Percentiles rank a stretch among this genome's conserved stretches.
Evolutionary conservation across 2,113 vertebrate species (phyloP).

Genomic region (Zapus hudsonius): DNA sequence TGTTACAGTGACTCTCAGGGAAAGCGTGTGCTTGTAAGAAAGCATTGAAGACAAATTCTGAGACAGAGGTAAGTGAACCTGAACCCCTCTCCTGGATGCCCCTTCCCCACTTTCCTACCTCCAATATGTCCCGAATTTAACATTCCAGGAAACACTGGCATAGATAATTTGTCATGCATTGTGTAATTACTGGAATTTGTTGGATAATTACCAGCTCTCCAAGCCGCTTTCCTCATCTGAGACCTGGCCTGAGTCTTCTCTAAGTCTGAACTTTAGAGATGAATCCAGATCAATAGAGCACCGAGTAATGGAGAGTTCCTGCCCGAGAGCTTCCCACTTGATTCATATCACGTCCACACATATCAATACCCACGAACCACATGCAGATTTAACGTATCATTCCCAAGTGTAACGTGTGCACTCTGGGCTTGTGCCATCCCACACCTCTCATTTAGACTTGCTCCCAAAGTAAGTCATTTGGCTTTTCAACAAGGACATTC

Average conservation of each 20-base stretch:
- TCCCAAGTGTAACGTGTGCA: background rate
- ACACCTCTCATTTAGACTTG: conserved; percentile 40
- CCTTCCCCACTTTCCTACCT: background rate
- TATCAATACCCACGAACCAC: background rate
- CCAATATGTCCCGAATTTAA: conserved; percentile 24
- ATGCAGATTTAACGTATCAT: conserved; percentile 7
- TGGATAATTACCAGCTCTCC: conserved; percentile 65
- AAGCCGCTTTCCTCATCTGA: background rate
- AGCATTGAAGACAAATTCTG: background rate
- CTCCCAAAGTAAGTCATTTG: conserved; percentile 58
- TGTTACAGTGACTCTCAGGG: background rate
- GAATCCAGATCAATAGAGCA: conserved; percentile 71
- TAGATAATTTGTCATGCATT: conserved; percentile 51
- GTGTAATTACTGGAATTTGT: conserved; percentile 72
- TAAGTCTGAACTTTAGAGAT: conserved; percentile 57
- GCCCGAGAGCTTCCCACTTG: conserved; percentile 59
- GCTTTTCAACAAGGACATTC: conserved; percentile 67
- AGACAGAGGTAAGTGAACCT: background rate
- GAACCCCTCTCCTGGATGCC: background rate
- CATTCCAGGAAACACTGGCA: conserved; percentile 60
- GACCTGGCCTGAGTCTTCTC: conserved; percentile 64
- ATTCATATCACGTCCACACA: background rate
- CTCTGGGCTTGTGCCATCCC: conserved; percentile 19
- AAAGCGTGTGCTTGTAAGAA: background rate
- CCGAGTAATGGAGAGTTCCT: conserved; percentile 65